A percentile compares a stretch with the other conserved stretches of the same genome.
phyloP scores from a whole-genome alignment of 1,140 invertebrate genomes.

The Drosophila equinoxialis region DNA sequence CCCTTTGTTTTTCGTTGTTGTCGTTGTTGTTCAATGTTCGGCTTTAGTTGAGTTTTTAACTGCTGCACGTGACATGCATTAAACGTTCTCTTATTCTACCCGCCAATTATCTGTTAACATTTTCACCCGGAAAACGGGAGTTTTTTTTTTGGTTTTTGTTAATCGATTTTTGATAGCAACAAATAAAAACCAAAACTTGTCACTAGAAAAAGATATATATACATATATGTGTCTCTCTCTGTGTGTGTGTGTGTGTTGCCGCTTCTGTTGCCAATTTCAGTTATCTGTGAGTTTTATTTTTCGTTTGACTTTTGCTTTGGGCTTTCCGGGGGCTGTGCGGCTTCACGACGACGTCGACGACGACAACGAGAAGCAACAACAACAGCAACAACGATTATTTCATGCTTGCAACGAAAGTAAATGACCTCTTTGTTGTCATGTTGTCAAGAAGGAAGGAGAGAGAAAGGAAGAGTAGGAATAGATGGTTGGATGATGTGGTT shows the following conservation, averaged over 20 bases:
- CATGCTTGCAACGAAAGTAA: slow-evolving; percentile 79
- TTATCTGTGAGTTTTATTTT: slow-evolving; percentile 73
- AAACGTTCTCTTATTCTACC: slow-evolving; percentile 72
- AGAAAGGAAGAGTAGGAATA: slow-evolving; percentile 15
- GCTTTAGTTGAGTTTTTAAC: slow-evolving; percentile 25
- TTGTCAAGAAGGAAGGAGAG: slow-evolving; percentile 36
- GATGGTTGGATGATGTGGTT: not conserved
- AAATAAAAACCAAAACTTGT: slow-evolving; percentile 43
- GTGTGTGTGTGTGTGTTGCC: slow-evolving; percentile 26
- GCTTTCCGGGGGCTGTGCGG: slow-evolving; percentile 40
- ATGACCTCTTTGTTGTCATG: slow-evolving; percentile 76
- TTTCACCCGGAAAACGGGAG: slow-evolving; percentile 46
- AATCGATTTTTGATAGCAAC: slow-evolving; percentile 75
- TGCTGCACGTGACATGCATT: slow-evolving; percentile 75
- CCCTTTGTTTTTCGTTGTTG: not conserved
- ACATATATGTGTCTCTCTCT: not conserved
- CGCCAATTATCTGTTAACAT: slow-evolving; percentile 65
- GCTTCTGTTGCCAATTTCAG: slow-evolving; percentile 74
- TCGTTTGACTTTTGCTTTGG: slow-evolving; percentile 50
- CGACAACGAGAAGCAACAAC: slow-evolving; percentile 36
- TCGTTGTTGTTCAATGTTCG: not conserved
- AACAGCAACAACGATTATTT: slow-evolving; percentile 63
- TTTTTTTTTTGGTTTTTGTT: slow-evolving; percentile 59
- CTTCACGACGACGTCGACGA: slow-evolving; percentile 20
- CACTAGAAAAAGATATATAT: not conserved